Evolutionary conservation across 2,888 invertebrate genomes (phyloP), one percentile per base, ranked within the genome.

Genomic region (Drosophila longiperda): DNA sequence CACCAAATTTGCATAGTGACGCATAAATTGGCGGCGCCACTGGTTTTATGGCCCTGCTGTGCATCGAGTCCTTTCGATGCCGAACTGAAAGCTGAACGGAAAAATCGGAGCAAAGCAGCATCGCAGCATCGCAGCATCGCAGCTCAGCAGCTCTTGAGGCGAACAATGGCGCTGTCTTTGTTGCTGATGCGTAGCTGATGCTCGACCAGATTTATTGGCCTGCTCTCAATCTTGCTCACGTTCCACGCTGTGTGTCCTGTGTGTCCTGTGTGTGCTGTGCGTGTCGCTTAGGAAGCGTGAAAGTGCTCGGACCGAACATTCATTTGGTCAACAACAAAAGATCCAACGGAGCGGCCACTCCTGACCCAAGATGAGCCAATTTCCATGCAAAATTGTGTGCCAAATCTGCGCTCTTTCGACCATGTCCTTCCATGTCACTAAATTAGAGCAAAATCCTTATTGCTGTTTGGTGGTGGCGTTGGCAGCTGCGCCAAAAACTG

Each of bases 121-220:
- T 1, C 4, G 26, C 26, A 26, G 26, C 26, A 26, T 1, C 29
- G 29, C 29, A 34, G 33, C 52, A 4, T 2, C 20, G 34, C 15
- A 36, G 49, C 61, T 75, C 62, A 66, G 52, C 64, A 69, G 67
- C 89, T 79, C 85, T 87, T 68, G 55, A 82, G 55, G 11, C 42
- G 26, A 74, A 89, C 90, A 86, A 80, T 74, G 58, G 55, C 36
- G 40, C 71, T 85, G 85, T 82, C 88, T 79, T 55, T 80, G 78
- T 57, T 75, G 78, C 70, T 74, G 87, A 87, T 75, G 89, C 84
- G 89, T 87, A 75, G 64, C 83, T 66, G 85, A 87, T 87, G 82
- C 57, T 65, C 52, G 64, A 63, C 63, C 82, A 84, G 89, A 85
- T 85, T 85, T 85, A 85, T 85, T 85, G 82, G 87, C 70, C 84